phyloP scores from a whole-genome alignment of 2,113 vertebrate species.

The Paedocypris sp. region DNA sequence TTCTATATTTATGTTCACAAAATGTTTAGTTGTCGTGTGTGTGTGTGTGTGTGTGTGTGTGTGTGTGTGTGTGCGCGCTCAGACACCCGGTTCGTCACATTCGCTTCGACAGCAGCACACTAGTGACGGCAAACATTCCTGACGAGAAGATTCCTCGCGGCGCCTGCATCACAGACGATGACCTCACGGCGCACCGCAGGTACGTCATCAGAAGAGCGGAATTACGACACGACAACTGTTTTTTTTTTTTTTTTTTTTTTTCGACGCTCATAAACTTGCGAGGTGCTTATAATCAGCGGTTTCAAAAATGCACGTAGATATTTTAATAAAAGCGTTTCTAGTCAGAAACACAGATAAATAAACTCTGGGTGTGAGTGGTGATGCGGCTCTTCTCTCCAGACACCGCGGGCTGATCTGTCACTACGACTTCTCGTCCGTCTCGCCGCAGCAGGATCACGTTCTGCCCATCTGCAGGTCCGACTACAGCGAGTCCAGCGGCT shows the following conservation, averaged over 20 bases:
- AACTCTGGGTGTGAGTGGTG: too few relatives aligned
- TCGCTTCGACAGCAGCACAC: slow-evolving; percentile 69
- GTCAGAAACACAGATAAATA: too few relatives aligned
- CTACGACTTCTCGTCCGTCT: slow-evolving; percentile 79
- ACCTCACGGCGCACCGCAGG: slow-evolving; percentile 80
- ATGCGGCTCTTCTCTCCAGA: too few relatives aligned
- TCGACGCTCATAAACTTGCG: too few relatives aligned
- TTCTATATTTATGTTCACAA: too few relatives aligned
- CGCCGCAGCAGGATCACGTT: slow-evolving; percentile 59
- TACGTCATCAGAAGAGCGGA: too few relatives aligned
- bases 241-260: background rate
- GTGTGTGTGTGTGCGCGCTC: slow-evolving; percentile 24
- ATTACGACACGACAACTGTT: too few relatives aligned
- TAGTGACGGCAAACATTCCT: slow-evolving; percentile 86
- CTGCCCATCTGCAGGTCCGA: slow-evolving; percentile 82
- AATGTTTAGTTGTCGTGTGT: too few relatives aligned
- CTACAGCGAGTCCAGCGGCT: slow-evolving; percentile 55
- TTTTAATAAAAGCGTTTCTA: too few relatives aligned
- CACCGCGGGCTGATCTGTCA: slow-evolving; percentile 77
- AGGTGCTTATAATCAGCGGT: too few relatives aligned
- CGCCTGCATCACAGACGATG: slow-evolving; percentile 71
- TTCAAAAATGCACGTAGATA: too few relatives aligned
- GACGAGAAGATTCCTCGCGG: slow-evolving; percentile 75
- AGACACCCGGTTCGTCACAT: slow-evolving; percentile 83
- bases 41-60: too few relatives aligned